These are phyloP conservation scores for Himalopsyche japonica DNA, from an alignment of 2,888 invertebrate species.

Conservation along the genomic window DNA sequence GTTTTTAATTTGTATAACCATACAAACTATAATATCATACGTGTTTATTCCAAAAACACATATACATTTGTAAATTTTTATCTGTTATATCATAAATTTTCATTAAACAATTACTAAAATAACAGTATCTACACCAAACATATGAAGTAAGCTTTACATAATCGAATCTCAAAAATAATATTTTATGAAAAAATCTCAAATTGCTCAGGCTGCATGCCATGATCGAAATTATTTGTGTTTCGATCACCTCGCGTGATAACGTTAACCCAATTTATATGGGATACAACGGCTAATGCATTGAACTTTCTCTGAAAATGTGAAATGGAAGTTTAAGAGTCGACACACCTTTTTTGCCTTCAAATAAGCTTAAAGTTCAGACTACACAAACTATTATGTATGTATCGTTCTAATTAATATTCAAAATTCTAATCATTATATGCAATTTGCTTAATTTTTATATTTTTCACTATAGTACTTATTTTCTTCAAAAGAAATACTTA, in stretches of 20 bases:
- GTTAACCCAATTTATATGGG: conserved; percentile 26
- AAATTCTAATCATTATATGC: no score
- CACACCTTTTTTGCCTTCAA: background rate
- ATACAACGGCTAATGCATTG: conserved; percentile 21
- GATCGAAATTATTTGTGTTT: background rate
- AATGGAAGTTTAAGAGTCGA: background rate
- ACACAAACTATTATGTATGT: background rate
- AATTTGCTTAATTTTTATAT: no score
- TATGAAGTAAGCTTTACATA: background rate
- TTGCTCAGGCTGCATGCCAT: conserved; percentile 11
- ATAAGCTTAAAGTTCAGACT: background rate
- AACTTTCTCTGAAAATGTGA: conserved; percentile 16
- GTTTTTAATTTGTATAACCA: no score
- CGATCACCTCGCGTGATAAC: conserved; percentile 9
- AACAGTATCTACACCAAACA: no score
- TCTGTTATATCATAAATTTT: no score
- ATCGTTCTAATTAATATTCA: no score
- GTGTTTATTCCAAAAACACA: no score
- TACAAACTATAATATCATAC: no score
- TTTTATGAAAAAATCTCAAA: background rate
- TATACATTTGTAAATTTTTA: no score
- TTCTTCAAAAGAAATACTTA: no score
- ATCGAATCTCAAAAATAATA: background rate
- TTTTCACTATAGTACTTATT: no score
- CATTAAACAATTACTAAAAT: no score